Evolutionary conservation across 2,797 vertebrate species (phyloP).

Genomic region (Manis crassicaudata): DNA sequence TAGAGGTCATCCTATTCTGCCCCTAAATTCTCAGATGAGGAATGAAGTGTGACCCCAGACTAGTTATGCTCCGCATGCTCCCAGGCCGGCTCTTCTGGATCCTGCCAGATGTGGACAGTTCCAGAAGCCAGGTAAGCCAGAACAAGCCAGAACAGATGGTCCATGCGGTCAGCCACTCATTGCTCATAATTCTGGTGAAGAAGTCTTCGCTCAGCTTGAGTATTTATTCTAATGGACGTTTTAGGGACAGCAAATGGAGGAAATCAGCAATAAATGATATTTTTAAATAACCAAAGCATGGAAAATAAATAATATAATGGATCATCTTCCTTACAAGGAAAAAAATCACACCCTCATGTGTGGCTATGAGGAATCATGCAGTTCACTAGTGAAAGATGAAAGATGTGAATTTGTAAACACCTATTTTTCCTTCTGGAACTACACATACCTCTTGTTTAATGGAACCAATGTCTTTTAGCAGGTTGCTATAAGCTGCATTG

Average conservation of each 20-base stretch:
- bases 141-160: conserved; percentile 77
- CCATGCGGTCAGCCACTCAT: conserved; percentile 66
- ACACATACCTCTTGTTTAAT: background rate
- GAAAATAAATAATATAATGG: conserved; percentile 23
- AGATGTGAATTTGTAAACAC: background rate
- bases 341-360: background rate
- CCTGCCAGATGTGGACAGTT: conserved; percentile 80
- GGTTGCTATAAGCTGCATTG: background rate
- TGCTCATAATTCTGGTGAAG: conserved; percentile 58
- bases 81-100: conserved; percentile 68
- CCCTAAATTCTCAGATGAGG: conserved; percentile 1
- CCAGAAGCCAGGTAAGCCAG: conserved; percentile 79
- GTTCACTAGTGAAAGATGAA: background rate
- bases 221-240: conserved; percentile 9
- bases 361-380: background rate
- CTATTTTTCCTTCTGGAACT: background rate
- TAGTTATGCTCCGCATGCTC: background rate
- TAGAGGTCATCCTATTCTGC: background rate
- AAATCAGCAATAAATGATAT: background rate
- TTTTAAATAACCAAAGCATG: conserved; percentile 62
- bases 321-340: background rate
- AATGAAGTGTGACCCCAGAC: background rate
- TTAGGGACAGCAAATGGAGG: conserved; percentile 10
- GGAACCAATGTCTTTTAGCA: background rate
- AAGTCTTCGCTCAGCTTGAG: conserved; percentile 46